Evolutionary conservation across 1,140 invertebrate genomes (phyloP), one percentile per base, ranked within the genome.

Genomic region (Drosophila murphyi): DNA sequence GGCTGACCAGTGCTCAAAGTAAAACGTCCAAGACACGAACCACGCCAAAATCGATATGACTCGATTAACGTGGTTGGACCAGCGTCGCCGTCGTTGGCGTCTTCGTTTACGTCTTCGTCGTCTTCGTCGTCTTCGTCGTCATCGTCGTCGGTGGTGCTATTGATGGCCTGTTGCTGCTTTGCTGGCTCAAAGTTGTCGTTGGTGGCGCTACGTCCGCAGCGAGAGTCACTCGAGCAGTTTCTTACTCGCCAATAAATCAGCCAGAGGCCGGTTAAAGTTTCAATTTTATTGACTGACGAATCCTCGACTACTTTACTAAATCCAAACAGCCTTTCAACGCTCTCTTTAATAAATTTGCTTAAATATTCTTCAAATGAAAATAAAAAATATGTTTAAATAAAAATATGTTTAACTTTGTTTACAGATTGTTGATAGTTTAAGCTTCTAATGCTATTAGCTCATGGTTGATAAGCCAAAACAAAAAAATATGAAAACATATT

Each of bases 11-110:
- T 10, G 64, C 50, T 70, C 60, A 76, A 70, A 86, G 82, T 72
- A 87, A 87, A 87, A 87, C 82, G 80, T 88, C 82, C 80, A 50
- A 87, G 83, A 87, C 83, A 87, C 85, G 83, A 87, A 88, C 83
- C 80, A 87, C 60, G 77, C 80, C 80, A 88, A 87, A 88, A 88
- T 88, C 85, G 85, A 88, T 88, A 88, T 89, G 85, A 88, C 85
- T 88, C 85, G 85, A 88, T 88, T 88, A 89, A 88, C 80, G 85
- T 88, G 76, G 68, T 57, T 55, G 78, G 78, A 74, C 64, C 82
- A 45, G 32, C 77, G 47, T 29, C 72, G 51, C 43, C 57, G 43
- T 37, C 77, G 47, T 29, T 68, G 51, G 35, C 57, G 43, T 39
- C 65, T 37, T 51, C 54, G 45, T 50, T 59, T 37, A n/a, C 51